Conservation (phyloP, 2,113 vertebrate genomes). For the Picathartes gymnocephalus region DNA sequence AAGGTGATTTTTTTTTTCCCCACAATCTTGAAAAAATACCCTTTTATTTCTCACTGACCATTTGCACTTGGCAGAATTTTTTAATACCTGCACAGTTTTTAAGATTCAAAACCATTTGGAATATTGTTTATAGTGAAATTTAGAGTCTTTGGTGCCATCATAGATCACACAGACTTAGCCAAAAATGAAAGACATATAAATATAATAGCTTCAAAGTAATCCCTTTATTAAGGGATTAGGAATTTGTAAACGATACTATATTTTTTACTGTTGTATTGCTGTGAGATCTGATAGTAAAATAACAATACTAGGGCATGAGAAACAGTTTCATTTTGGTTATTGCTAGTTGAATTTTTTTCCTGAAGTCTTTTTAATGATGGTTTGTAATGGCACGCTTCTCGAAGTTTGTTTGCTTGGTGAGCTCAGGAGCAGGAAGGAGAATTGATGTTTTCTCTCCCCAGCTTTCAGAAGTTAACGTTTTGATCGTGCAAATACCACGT, state of each 20-base stretch:
- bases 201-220: conserved; percentile 32
- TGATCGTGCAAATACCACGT: background rate
- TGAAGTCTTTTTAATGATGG: background rate
- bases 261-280: conserved; percentile 14
- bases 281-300: conserved; percentile 3
- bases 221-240: conserved; percentile 50
- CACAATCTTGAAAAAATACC: background rate
- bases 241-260: conserved; percentile 30
- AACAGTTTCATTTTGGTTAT: background rate
- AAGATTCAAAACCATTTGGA: background rate
- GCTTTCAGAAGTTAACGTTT: background rate
- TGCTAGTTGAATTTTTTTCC: background rate
- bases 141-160: background rate
- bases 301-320: background rate
- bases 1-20: background rate
- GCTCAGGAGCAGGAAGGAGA: background rate
- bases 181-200: conserved; percentile 11
- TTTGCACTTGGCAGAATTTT: background rate
- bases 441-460: background rate
- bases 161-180: conserved; percentile 1
- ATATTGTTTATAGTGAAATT: background rate
- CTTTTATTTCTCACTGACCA: background rate
- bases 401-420: background rate
- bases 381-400: background rate
- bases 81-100: background rate